These are phyloP conservation scores for Smittia sp. DNA, from an alignment of 2,888 invertebrate genomes.

Conservation along the genomic window DNA sequence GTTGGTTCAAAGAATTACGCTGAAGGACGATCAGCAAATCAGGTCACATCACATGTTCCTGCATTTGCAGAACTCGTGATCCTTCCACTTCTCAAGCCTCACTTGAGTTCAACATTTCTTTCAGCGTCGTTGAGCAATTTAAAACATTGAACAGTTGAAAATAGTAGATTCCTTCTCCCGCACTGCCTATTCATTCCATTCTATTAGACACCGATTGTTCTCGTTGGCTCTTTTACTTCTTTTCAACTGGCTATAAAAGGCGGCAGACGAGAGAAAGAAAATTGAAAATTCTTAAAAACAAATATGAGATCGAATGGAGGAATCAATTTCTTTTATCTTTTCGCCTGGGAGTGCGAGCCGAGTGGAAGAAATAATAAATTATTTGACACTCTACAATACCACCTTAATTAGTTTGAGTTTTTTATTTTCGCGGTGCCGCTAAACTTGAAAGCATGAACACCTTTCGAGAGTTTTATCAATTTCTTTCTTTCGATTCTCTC, in stretches of 20 bases:
- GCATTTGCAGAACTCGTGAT: too few species aligned
- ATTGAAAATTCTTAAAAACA: constrained; percentile 29
- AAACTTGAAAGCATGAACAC: background rate
- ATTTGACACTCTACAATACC: constrained; percentile 42
- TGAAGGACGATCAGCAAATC: too few species aligned
- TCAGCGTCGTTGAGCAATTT: constrained; percentile 26
- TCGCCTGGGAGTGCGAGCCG: background rate
- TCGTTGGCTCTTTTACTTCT: background rate
- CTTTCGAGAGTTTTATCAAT: constrained; percentile 21
- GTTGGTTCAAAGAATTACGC: too few species aligned
- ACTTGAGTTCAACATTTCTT: background rate
- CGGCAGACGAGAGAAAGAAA: constrained; percentile 20
- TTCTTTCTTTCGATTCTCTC: background rate
- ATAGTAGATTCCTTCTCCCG: constrained; percentile 6
- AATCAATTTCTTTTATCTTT: constrained; percentile 19
- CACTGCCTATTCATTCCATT: constrained; percentile 22
- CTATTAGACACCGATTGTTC: constrained; percentile 31
- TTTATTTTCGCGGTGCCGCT: constrained; percentile 27
- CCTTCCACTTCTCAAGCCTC: background rate
- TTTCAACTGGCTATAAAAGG: background rate
- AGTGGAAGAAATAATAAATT: constrained; percentile 40
- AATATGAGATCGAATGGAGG: constrained; percentile 37
- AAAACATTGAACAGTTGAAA: constrained; percentile 26
- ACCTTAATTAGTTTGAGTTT: constrained; percentile 39
- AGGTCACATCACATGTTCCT: too few species aligned